These are phyloP conservation scores for Xiphophorus hellerii DNA, from an alignment of 2,113 vertebrate genomes.

Conservation along the genomic window DNA sequence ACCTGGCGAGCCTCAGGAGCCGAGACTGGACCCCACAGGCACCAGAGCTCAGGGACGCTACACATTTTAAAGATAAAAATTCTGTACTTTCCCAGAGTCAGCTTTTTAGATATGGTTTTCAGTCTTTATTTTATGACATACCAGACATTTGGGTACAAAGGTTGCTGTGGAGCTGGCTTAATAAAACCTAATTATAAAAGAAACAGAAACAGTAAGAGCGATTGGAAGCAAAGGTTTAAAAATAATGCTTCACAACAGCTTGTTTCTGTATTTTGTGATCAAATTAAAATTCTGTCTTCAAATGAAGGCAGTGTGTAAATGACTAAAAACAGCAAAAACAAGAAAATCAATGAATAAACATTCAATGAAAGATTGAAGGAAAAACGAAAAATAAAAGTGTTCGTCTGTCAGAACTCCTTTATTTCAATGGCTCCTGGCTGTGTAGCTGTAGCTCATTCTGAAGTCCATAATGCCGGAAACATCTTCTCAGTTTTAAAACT, in stretches of 20 bases:
- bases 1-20: background rate
- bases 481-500: background rate
- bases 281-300: background rate
- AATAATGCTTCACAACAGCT: no score
- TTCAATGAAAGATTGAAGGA: background rate
- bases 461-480: background rate
- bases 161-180: no score
- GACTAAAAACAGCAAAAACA: background rate
- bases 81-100: background rate
- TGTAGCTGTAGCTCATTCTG: background rate
- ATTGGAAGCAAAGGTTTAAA: no score
- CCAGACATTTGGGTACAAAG: background rate
- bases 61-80: background rate
- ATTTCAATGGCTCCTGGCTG: background rate
- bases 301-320: background rate
- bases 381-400: background rate
- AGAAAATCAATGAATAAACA: background rate
- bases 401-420: background rate
- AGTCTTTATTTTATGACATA: background rate
- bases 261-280: background rate
- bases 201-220: no score
- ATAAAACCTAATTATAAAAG: no score
- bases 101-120: background rate
- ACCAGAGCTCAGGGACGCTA: background rate
- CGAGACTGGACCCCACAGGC: background rate